phyloP scores from a whole-genome alignment of 92 coral and sea anemone species.

The Metridium senile region DNA sequence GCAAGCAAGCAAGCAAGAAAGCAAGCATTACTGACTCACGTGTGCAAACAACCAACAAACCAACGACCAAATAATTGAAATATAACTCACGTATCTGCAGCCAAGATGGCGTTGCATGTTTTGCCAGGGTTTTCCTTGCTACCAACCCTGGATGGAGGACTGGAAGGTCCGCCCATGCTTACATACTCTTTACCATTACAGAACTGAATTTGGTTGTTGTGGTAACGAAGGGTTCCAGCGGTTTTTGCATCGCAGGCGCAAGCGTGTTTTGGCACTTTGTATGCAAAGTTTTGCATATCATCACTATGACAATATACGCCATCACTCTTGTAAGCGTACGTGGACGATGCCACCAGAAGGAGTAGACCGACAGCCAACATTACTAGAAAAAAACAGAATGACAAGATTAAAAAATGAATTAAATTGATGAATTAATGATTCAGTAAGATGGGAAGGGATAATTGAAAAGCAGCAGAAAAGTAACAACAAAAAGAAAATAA shows the following conservation, averaged over 20 bases:
- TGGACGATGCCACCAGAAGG: slow-evolving; percentile 19
- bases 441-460: too few relatives aligned
- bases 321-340: background rate
- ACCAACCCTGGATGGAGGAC: background rate
- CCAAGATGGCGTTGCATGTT: slow-evolving; percentile 34
- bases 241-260: slow-evolving; percentile 36
- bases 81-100: slow-evolving; percentile 18
- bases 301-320: slow-evolving; percentile 7
- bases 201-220: slow-evolving; percentile 35
- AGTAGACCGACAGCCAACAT: slow-evolving; percentile 6
- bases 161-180: slow-evolving; percentile 15
- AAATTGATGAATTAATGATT: too few relatives aligned
- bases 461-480: too few relatives aligned
- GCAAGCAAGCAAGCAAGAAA: background rate
- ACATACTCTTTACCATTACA: slow-evolving; percentile 50
- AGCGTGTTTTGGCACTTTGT: slow-evolving; percentile 13
- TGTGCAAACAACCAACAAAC: too few relatives aligned
- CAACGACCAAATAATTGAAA: too few relatives aligned
- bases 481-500: too few relatives aligned
- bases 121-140: slow-evolving; percentile 28
- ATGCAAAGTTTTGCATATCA: background rate
- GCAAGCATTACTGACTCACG: background rate
- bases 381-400: background rate
- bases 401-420: background rate
- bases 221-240: slow-evolving; percentile 47